Evolutionary conservation across 2,113 vertebrate species (phyloP).

Genomic region (Marmota flaviventris): DNA sequence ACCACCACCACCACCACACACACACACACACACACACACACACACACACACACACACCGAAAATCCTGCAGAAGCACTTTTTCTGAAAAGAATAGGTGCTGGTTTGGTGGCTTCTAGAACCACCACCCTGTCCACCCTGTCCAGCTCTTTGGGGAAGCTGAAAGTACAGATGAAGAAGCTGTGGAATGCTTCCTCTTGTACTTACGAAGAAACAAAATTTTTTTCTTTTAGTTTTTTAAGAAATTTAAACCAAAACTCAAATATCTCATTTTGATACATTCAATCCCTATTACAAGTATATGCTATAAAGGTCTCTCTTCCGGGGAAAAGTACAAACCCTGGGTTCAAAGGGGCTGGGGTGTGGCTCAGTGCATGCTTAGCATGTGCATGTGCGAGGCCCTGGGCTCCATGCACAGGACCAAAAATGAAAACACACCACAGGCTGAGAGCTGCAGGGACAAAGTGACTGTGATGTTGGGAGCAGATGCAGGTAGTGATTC

Average conservation of each 20-base stretch:
- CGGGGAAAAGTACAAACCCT: neutral
- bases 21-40: no score
- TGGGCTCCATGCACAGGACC: neutral
- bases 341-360: neutral
- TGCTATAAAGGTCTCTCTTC: neutral
- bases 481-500: no score
- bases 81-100: neutral
- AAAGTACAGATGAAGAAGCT: neutral
- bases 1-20: no score
- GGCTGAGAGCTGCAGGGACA: neutral
- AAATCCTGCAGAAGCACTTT: neutral
- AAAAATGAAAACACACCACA: neutral
- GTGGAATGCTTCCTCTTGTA: slow-evolving; percentile 28
- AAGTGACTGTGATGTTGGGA: neutral
- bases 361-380: neutral
- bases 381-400: neutral
- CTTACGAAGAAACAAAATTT: neutral
- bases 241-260: slow-evolving; percentile 14
- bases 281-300: neutral
- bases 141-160: neutral
- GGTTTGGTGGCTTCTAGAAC: neutral
- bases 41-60: no score
- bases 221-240: neutral
- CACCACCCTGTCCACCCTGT: neutral
- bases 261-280: slow-evolving; percentile 3